Evolutionary conservation across 2,888 invertebrate genomes (phyloP).

Genomic region (Tachina fera): DNA sequence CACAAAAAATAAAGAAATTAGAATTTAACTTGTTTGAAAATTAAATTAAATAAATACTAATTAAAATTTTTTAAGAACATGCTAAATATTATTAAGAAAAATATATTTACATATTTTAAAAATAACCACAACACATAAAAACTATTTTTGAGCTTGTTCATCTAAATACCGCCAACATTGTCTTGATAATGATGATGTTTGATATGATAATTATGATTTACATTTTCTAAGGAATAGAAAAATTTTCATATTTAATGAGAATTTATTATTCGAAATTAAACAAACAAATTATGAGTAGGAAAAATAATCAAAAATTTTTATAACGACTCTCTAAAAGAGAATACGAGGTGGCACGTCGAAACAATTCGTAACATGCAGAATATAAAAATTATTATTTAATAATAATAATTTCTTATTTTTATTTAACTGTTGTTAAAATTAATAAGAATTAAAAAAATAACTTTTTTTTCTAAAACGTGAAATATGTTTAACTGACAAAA

Average conservation of each 20-base stretch:
- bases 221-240: conserved; percentile 4
- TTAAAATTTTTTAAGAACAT: conserved; percentile 25
- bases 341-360: conserved; percentile 1
- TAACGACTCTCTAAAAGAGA: conserved; percentile 14
- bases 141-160: conserved; percentile 15
- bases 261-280: conserved; percentile 42
- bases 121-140: conserved; percentile 24
- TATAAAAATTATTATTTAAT: background rate
- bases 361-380: background rate
- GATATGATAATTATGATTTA: conserved; percentile 11
- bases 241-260: conserved; percentile 55
- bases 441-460: no score
- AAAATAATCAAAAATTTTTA: conserved; percentile 21
- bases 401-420: background rate
- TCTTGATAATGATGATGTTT: conserved; percentile 1
- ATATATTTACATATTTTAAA: conserved; percentile 1
- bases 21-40: conserved; percentile 6
- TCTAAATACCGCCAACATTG: background rate
- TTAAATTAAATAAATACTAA: conserved; percentile 6
- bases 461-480: no score
- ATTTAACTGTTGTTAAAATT: no score
- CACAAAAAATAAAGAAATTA: conserved; percentile 3
- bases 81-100: conserved; percentile 14
- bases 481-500: no score
- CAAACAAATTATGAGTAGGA: conserved; percentile 22